Evolutionary conservation across 64 coral and sea anemone genomes (phyloP).

Genomic region (Montipora foliosa): DNA sequence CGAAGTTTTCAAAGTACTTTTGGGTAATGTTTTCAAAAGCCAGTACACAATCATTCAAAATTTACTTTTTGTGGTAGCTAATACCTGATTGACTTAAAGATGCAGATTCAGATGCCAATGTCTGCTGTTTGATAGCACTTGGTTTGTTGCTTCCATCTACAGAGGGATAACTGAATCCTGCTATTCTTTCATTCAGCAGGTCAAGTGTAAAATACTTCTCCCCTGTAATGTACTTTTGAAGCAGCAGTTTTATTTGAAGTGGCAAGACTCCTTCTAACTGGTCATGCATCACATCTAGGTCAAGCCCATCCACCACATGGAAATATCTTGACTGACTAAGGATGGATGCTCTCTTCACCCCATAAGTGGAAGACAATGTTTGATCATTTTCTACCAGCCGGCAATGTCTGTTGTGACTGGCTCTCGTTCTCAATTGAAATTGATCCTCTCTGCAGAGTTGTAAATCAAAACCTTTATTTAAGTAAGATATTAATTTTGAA

Average conservation of each 20-base stretch:
- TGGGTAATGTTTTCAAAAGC: no score
- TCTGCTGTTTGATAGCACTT: conserved; percentile 42
- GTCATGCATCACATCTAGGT: neutral
- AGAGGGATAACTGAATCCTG: conserved; percentile 13
- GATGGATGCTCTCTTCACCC: conserved; percentile 13
- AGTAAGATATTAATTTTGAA: no score
- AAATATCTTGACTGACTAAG: conserved; percentile 53
- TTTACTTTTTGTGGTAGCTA: no score
- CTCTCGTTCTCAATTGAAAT: conserved; percentile 73
- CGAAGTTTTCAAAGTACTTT: no score
- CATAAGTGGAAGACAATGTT: conserved; percentile 27
- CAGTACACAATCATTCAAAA: no score
- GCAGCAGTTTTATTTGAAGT: conserved; percentile 27
- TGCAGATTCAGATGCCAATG: conserved; percentile 31
- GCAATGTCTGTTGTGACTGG: conserved; percentile 56
- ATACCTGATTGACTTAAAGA: conserved; percentile 56
- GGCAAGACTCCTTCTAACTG: conserved; percentile 37
- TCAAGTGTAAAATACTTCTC: conserved; percentile 27
- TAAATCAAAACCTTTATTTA: no score
- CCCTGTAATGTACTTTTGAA: neutral
- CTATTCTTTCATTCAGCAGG: conserved; percentile 41
- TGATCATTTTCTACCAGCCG: conserved; percentile 42
- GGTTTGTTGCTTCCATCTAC: conserved; percentile 47
- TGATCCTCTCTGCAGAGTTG: conserved; percentile 35
- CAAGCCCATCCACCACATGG: conserved; percentile 69